Evolutionary conservation across 2,113 vertebrate genomes (phyloP).

Genomic region (Eupsittula cactorum): DNA sequence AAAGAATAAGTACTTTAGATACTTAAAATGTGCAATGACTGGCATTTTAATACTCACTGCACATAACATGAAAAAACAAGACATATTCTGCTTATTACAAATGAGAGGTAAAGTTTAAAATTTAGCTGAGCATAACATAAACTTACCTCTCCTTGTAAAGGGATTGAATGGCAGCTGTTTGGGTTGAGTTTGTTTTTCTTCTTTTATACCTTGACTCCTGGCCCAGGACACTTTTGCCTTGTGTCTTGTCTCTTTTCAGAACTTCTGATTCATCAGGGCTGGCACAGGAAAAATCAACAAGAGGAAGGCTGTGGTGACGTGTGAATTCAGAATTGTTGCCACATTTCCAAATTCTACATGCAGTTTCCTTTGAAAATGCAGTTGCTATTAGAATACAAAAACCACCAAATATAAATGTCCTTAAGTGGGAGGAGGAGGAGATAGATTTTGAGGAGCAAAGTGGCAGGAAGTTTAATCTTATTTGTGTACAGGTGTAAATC

Average conservation of each 20-base stretch:
- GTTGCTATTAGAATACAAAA: not conserved
- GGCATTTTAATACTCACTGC: not conserved
- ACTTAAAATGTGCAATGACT: not conserved
- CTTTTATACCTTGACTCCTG: not conserved
- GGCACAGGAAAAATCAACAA: not conserved
- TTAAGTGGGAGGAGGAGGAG: not conserved
- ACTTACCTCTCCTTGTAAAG: not conserved
- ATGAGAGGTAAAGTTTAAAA: not conserved
- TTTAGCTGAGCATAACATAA: not conserved
- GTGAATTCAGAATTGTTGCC: not conserved
- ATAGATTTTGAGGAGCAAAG: not conserved
- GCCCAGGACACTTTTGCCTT: not conserved
- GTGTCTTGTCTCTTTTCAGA: not conserved
- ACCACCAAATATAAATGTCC: not conserved
- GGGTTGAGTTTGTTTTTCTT: not conserved
- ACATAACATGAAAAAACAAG: not conserved
- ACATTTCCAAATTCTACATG: not conserved
- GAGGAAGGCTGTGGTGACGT: not conserved
- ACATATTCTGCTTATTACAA: not conserved
- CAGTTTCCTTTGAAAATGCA: not conserved
- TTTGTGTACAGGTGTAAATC: not conserved
- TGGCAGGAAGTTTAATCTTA: not conserved
- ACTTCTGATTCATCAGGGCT: not conserved
- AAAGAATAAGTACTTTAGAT: not conserved
- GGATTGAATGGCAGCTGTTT: not conserved